phyloP scores from a whole-genome alignment of 1,140 invertebrate genomes.

The Mylabris phalerata region DNA sequence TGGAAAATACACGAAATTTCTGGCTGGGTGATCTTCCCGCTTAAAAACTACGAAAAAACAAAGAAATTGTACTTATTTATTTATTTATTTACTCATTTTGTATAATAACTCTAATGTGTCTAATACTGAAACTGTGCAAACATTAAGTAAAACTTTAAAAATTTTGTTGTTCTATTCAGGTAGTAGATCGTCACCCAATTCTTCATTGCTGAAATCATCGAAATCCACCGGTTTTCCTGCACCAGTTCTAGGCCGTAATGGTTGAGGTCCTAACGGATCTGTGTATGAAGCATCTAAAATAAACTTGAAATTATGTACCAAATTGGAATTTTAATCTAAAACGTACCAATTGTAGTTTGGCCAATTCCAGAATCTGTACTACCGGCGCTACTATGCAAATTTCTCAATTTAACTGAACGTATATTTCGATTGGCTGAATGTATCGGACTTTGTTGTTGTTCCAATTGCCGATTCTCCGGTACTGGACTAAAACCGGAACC shows the following conservation, averaged over 20 bases:
- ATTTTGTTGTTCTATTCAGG: slow-evolving; percentile 54
- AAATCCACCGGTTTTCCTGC: slow-evolving; percentile 53
- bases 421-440: slow-evolving; percentile 32
- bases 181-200: slow-evolving; percentile 73
- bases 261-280: slow-evolving; percentile 69
- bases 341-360: slow-evolving; percentile 25
- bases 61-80: too few relatives aligned
- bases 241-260: slow-evolving; percentile 70
- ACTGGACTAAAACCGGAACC: slow-evolving; percentile 49
- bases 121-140: too few relatives aligned
- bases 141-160: too few relatives aligned
- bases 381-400: slow-evolving; percentile 34
- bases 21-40: too few relatives aligned
- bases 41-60: too few relatives aligned
- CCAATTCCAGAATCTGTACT: slow-evolving; percentile 39
- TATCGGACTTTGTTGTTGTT: slow-evolving; percentile 16
- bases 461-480: slow-evolving; percentile 42
- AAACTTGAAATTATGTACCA: not conserved
- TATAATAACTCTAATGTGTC: too few relatives aligned
- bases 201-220: slow-evolving; percentile 75
- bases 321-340: not conserved
- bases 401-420: slow-evolving; percentile 23
- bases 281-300: slow-evolving; percentile 56
- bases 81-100: too few relatives aligned
- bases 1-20: too few relatives aligned